Evolutionary conservation across 1,140 invertebrate species (phyloP), one percentile per base, ranked within the genome.

Genomic region (Coenobita brevimanus): DNA sequence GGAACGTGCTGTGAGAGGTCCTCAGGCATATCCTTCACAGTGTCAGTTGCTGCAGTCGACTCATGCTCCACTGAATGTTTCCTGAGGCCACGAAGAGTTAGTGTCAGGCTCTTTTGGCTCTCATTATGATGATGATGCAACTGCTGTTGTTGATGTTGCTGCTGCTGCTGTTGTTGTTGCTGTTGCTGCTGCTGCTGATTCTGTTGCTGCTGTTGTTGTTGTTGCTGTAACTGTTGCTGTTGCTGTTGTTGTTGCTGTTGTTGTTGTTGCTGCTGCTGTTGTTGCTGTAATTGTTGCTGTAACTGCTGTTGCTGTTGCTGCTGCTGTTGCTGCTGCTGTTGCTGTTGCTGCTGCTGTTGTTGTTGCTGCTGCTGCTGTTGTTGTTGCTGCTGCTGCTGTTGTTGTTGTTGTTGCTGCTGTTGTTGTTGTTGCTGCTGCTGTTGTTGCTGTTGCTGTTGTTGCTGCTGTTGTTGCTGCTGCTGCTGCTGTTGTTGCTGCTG

Each of bases 11-110:
- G 82, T 21, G 82, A 84, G 24, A 84, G 50, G 50, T 84, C 82
- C 54, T 84, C 82, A 43, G 82, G 82, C 46, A 84, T 41, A 60
- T 84, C 82, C 60, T 75, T 84, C 24, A n/a, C 38, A n/a, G 71
- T 57, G n/a, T 83, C 81, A 41, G 41, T 13, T 6, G 33, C 24
- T 30, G 46, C 38, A 27, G 60, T 60, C n/a, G 30, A 69, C 46
- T 75, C 71, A 38, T 75, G 67, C 30, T 54, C 43, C 17, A n/a
- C n/a, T n/a, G n/a, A n/a, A n/a, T 84, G 82, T 73, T 54, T 84
- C 4, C 36, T 57, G 41, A 43, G 50, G 15, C 30, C 54, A 24
- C 71, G 36, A 84, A 60, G 82, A 13, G 41, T 33, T 41, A 43
- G 50, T 30, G 73, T 82, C 60, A 3, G 67, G 80, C 8, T 82